Percentiles rank a stretch among this genome's conserved stretches.
Evolutionary conservation across 2,113 vertebrate genomes (phyloP).

Genomic region (Camelus dromedarius): DNA sequence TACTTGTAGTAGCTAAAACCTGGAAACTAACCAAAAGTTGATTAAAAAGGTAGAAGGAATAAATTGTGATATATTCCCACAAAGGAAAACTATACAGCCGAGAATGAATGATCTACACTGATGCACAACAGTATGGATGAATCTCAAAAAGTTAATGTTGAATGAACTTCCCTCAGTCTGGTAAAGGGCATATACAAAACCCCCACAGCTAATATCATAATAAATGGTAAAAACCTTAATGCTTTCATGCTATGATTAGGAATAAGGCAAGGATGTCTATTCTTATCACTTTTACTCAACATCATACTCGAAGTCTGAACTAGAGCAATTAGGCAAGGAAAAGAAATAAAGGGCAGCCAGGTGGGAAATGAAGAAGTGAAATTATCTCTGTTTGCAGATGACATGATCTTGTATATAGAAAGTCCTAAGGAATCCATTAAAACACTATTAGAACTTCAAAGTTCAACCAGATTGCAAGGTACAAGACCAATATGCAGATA

Average conservation of each 20-base stretch:
- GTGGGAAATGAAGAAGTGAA: background rate
- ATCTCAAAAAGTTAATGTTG: background rate
- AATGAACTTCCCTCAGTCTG: background rate
- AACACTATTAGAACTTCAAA: background rate
- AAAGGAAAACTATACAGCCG: background rate
- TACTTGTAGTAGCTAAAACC: background rate
- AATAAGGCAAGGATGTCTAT: background rate
- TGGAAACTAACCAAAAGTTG: background rate
- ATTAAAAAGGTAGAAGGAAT: background rate
- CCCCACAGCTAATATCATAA: background rate
- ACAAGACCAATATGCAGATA: background rate
- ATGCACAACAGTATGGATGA: background rate
- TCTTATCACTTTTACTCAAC: background rate
- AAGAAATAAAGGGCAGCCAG: background rate
- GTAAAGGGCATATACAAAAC: background rate
- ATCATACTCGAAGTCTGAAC: background rate
- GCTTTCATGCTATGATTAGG: background rate
- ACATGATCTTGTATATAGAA: background rate
- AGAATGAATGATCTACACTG: background rate
- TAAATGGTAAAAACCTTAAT: background rate
- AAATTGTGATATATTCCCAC: conserved; percentile 8
- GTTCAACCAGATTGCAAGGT: background rate
- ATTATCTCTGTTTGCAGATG: background rate
- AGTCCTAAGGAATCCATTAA: conserved; percentile 6
- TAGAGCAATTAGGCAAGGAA: background rate